Conservation (phyloP, 2,888 invertebrate species). For the Hyalella azteca region DNA sequence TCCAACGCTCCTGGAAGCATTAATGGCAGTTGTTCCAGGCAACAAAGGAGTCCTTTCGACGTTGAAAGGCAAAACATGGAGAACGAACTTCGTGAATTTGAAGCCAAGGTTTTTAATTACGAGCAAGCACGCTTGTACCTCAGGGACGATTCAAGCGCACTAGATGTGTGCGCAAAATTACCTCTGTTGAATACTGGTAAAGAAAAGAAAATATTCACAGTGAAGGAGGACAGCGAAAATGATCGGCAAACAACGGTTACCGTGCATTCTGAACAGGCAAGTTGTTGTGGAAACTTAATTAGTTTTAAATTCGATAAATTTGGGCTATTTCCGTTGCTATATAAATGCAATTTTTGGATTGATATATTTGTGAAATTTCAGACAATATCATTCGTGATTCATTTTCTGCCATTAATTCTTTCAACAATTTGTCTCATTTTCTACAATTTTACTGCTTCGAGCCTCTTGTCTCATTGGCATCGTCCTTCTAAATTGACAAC, state of each 20-base stretch:
- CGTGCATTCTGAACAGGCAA: conserved; percentile 15
- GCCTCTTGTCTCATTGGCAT: too few relatives aligned
- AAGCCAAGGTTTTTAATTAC: conserved; percentile 52
- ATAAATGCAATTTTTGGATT: too few relatives aligned
- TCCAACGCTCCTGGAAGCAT: too few relatives aligned
- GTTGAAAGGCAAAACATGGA: conserved; percentile 55
- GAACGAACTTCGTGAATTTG: conserved; percentile 53
- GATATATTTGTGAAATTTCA: too few relatives aligned
- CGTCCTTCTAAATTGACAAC: too few relatives aligned
- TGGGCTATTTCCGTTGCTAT: too few relatives aligned
- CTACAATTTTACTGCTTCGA: too few relatives aligned
- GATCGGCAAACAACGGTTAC: not conserved
- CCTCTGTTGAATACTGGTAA: not conserved
- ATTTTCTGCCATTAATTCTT: too few relatives aligned
- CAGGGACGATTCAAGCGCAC: conserved; percentile 50
- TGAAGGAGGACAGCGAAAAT: not conserved
- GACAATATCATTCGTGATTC: too few relatives aligned
- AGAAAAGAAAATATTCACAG: conserved; percentile 11
- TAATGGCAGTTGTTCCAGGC: not conserved
- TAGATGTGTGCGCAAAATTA: conserved; percentile 39
- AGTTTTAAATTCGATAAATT: too few relatives aligned
- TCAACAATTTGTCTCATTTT: too few relatives aligned
- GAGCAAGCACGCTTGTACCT: conserved; percentile 52
- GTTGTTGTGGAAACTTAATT: too few relatives aligned
- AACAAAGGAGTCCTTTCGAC: conserved; percentile 41